Conservation (phyloP, 2,888 invertebrate genomes). For the Heliconius ethilla region DNA sequence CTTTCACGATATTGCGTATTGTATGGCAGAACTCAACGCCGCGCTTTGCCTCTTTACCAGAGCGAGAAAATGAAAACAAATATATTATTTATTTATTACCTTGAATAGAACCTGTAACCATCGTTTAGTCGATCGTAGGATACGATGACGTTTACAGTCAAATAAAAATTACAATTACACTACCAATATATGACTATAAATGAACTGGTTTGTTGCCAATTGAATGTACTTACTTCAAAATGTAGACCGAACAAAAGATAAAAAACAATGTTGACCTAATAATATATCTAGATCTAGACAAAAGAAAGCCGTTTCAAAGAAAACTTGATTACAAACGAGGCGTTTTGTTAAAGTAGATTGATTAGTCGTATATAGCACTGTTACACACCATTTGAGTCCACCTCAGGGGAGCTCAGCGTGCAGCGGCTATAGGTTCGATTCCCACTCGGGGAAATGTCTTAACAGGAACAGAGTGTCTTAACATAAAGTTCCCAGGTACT, state of each 20-base stretch:
- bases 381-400: too few relatives aligned
- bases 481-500: too few relatives aligned
- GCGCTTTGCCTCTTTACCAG: too few relatives aligned
- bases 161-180: background rate
- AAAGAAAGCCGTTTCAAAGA: constrained; percentile 4
- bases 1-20: too few relatives aligned
- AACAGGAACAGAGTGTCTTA: too few relatives aligned
- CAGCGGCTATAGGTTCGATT: too few relatives aligned
- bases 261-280: background rate
- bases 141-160: too few relatives aligned
- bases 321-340: background rate
- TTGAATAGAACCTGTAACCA: too few relatives aligned
- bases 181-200: background rate
- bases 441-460: too few relatives aligned
- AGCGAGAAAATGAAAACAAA: background rate
- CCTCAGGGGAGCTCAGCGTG: too few relatives aligned
- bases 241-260: constrained; percentile 1
- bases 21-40: too few relatives aligned
- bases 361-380: background rate
- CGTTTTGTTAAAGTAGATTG: background rate
- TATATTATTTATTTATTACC: background rate
- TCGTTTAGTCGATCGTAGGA: too few relatives aligned
- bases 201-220: constrained; percentile 6
- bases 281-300: constrained; percentile 16
- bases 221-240: background rate